phyloP scores from a whole-genome alignment of 2,888 invertebrate genomes.

The Orchestes rusci region DNA sequence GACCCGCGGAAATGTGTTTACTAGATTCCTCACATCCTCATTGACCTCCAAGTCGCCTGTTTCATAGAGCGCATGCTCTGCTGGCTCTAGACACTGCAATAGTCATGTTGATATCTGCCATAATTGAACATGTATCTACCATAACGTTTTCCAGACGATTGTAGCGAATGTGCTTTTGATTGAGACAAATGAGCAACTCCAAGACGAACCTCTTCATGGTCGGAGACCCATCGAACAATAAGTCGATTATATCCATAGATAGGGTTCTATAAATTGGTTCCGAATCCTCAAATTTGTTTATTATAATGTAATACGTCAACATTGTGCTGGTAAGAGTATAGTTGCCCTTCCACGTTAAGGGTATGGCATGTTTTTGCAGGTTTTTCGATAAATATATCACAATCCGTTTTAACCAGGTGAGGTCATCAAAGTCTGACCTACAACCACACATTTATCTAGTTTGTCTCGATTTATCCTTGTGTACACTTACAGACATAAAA shows the following conservation, averaged over 20 bases:
- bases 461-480: too few species aligned
- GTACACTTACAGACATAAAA: constrained; percentile 33
- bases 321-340: constrained; percentile 27
- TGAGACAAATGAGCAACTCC: constrained; percentile 31
- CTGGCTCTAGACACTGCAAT: constrained; percentile 8
- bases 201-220: constrained; percentile 31
- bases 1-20: constrained; percentile 27
- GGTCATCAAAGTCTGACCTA: constrained; percentile 27
- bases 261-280: constrained; percentile 30
- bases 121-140: constrained; percentile 14
- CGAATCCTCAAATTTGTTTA: constrained; percentile 32
- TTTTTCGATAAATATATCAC: constrained; percentile 24
- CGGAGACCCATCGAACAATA: constrained; percentile 28
- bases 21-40: constrained; percentile 24
- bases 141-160: constrained; percentile 13
- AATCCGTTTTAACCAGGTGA: constrained; percentile 28
- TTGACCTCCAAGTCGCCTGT: constrained; percentile 31
- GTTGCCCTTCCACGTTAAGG: constrained; percentile 25
- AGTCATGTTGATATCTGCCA: constrained; percentile 11
- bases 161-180: constrained; percentile 24
- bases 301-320: constrained; percentile 30
- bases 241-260: constrained; percentile 29
- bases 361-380: constrained; percentile 16
- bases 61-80: constrained; percentile 25
- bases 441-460: too few species aligned